Evolutionary conservation across 2,113 vertebrate genomes (phyloP).

Genomic region (Halcyon senegalensis): DNA sequence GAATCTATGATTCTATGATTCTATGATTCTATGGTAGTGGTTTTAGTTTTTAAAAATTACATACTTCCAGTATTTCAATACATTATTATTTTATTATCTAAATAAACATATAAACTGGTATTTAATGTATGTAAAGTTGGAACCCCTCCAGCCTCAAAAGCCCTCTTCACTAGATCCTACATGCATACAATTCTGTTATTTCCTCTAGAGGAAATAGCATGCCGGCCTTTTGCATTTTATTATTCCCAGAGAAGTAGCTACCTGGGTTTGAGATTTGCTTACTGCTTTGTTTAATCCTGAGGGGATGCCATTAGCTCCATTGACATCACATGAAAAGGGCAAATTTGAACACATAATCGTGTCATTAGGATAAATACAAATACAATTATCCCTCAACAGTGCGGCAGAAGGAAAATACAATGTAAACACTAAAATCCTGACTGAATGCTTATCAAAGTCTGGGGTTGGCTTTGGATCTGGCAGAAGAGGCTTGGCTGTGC

Average conservation of each 20-base stretch:
- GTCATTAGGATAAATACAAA: slow-evolving; percentile 39
- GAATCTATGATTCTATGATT: too few species aligned
- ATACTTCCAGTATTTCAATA: neutral
- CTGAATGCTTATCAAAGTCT: neutral
- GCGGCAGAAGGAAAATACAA: neutral
- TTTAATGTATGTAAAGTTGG: neutral
- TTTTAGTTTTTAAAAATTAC: neutral
- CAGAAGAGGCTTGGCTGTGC: neutral
- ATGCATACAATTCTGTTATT: neutral
- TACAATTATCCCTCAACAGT: neutral
- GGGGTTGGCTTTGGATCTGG: neutral
- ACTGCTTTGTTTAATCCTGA: slow-evolving; percentile 7
- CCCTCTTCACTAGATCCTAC: neutral
- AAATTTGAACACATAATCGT: neutral
- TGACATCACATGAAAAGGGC: neutral
- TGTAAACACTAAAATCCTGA: neutral
- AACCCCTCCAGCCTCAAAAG: neutral
- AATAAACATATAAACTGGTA: neutral
- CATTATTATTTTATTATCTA: neutral
- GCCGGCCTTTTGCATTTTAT: neutral
- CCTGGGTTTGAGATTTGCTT: neutral
- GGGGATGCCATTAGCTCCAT: neutral
- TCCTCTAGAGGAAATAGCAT: neutral
- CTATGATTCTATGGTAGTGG: neutral
- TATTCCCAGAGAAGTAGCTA: neutral